Evolutionary conservation across 1,140 invertebrate genomes (phyloP).

Genomic region (Psix sp.): DNA sequence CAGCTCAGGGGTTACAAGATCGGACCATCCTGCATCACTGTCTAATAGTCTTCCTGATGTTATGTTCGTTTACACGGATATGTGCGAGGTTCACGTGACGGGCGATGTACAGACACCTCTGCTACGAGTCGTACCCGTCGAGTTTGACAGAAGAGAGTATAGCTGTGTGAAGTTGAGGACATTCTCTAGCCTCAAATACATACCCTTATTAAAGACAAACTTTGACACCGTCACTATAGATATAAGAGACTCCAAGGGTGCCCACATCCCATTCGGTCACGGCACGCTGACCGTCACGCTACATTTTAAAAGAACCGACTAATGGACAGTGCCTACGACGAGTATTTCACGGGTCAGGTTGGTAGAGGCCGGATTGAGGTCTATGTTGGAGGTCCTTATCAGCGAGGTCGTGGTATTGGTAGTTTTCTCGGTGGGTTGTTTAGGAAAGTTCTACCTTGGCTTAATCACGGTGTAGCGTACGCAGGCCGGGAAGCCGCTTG

Average conservation of each 20-base stretch:
- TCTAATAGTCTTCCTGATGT: slow-evolving; percentile 16
- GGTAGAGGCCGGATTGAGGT: slow-evolving; percentile 19
- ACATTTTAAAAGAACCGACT: slow-evolving; percentile 41
- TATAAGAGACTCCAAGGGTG: slow-evolving; percentile 41
- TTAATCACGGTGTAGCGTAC: slow-evolving; percentile 15
- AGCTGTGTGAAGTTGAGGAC: slow-evolving; percentile 10
- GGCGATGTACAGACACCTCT: slow-evolving; percentile 50
- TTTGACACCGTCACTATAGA: slow-evolving; percentile 39
- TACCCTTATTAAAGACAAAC: slow-evolving; percentile 25
- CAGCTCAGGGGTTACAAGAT: too few species aligned
- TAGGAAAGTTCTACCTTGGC: slow-evolving; percentile 31
- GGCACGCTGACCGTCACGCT: slow-evolving; percentile 44
- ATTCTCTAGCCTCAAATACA: slow-evolving; percentile 28
- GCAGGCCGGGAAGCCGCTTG: slow-evolving; percentile 2
- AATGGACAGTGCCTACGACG: neutral
- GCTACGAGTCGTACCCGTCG: slow-evolving; percentile 32
- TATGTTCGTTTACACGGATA: slow-evolving; percentile 57
- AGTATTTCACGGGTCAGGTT: slow-evolving; percentile 9
- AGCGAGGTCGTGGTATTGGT: slow-evolving; percentile 35
- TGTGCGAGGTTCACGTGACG: slow-evolving; percentile 43
- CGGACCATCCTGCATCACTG: slow-evolving; percentile 15
- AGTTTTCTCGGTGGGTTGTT: slow-evolving; percentile 53
- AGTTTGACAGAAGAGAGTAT: slow-evolving; percentile 21
- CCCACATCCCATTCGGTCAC: slow-evolving; percentile 36
- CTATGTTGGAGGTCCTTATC: slow-evolving; percentile 18